phyloP scores from a whole-genome alignment of 35 echinoderm and acorn worm species.

The Acanthaster planci region DNA sequence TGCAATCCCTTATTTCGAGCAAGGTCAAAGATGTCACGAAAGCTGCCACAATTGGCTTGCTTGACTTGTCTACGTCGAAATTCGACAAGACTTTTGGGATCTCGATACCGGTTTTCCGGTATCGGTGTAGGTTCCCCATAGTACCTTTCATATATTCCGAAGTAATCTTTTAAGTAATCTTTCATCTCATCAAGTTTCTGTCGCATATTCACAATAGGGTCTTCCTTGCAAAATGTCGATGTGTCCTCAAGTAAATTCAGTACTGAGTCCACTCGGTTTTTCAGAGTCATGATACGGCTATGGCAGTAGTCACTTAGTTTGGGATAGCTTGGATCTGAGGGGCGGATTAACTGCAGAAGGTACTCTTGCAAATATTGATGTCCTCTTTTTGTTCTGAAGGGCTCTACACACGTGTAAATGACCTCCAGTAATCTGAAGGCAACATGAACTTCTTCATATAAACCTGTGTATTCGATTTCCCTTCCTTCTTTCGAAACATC shows the following conservation, averaged over 20 bases:
- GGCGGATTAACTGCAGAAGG: background rate
- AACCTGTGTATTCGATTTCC: background rate
- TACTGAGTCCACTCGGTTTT: background rate
- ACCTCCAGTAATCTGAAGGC: constrained; percentile 9
- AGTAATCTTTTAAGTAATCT: background rate
- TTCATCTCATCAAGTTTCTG: constrained; percentile 4
- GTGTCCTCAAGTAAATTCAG: background rate
- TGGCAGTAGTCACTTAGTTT: background rate
- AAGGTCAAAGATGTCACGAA: constrained; percentile 33
- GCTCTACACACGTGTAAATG: background rate
- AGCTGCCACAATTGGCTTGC: background rate
- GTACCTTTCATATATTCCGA: background rate
- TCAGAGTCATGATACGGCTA: background rate
- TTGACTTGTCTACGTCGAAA: background rate
- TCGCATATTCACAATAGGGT: background rate
- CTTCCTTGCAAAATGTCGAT: constrained; percentile 7
- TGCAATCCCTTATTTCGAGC: background rate
- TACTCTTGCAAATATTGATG: background rate
- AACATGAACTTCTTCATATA: background rate
- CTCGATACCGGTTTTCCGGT: background rate
- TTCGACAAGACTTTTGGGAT: background rate
- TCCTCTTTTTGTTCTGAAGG: background rate
- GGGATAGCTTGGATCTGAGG: background rate
- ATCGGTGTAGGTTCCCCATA: background rate
- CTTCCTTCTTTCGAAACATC: background rate